Base-by-base conservation (phyloP, 2,797 vertebrate species). In the Urocyon cinereoargenteus region DNA sequence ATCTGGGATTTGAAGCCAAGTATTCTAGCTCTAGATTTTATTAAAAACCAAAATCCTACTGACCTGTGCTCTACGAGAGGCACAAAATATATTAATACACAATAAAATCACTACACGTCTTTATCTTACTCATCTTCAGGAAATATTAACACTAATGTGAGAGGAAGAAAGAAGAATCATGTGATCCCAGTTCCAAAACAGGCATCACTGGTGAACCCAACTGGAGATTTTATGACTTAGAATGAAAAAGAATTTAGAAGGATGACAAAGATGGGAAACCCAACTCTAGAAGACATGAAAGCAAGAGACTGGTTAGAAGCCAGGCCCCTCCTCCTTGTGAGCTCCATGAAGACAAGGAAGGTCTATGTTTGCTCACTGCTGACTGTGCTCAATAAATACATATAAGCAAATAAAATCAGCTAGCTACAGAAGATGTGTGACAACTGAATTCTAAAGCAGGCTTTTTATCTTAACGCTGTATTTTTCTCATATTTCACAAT, bases 401-500 rank as follows among this genome's bases (percentile, higher is more conserved):
- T 19, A 18, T 34, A 11, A 91, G 31, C 34, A 83, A 92, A 64
- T 26, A 24, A 81, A 81, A 81, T 28, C 11, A 49, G 34, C 6
- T 81, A 36, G 13, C 28, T 49, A 21, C 14, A 6, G 7, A 53
- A 40, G 51, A 45, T 5, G 22, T 64, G 61, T 34, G 14, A 89
- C 18, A 31, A 78, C n/a, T 77, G 28, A 91, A 89, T 82, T 93
- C 49, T 55, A 79, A 86, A 11, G 36, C 57, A 87, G 24, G 64
- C 28, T 13, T 72, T 51, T 89, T 68, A 87, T 82, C 88, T 93
- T 85, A 86, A 57, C 40, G 53, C n/a, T 28, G 28, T 51, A 24
- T 79, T 36, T 75, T 75, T 92, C 77, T 86, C 59, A 36, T 86
- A 79, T 73, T 95, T 95, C 22, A 53, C 40, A 49, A 73, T 57